Percentiles rank a stretch among this genome's conserved stretches.
Conservation (phyloP, 2,113 vertebrate genomes). For the Neotoma lepida region DNA sequence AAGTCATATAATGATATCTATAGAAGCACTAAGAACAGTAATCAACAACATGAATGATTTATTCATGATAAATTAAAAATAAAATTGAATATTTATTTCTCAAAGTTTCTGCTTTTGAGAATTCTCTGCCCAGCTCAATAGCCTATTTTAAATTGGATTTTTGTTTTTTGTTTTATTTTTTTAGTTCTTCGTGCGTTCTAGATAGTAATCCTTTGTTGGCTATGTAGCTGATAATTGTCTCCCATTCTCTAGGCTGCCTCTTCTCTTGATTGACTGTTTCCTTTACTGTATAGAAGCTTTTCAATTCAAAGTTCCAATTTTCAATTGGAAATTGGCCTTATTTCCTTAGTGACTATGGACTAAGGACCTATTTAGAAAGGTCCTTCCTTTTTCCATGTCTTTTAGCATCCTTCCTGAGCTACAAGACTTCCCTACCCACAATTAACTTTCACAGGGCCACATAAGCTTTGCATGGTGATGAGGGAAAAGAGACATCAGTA, state of each 20-base stretch:
- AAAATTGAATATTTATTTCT: neutral
- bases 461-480: neutral
- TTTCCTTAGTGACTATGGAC: neutral
- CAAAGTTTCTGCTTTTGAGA: neutral
- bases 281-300: neutral
- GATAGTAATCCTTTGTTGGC: neutral
- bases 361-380: neutral
- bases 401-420: neutral
- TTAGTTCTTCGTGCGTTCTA: neutral
- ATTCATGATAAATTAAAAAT: neutral
- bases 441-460: neutral
- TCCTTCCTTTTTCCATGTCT: neutral
- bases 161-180: neutral
- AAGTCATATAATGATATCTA: neutral
- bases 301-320: neutral
- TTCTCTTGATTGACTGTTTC: neutral
- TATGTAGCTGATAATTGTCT: neutral
- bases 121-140: neutral
- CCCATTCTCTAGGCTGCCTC: neutral
- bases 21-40: neutral
- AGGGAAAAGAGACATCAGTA: neutral
- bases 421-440: neutral
- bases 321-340: neutral
- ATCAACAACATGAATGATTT: neutral
- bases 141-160: neutral